Conservation (phyloP, 2,113 vertebrate genomes). For the Anser brachyrhynchus region DNA sequence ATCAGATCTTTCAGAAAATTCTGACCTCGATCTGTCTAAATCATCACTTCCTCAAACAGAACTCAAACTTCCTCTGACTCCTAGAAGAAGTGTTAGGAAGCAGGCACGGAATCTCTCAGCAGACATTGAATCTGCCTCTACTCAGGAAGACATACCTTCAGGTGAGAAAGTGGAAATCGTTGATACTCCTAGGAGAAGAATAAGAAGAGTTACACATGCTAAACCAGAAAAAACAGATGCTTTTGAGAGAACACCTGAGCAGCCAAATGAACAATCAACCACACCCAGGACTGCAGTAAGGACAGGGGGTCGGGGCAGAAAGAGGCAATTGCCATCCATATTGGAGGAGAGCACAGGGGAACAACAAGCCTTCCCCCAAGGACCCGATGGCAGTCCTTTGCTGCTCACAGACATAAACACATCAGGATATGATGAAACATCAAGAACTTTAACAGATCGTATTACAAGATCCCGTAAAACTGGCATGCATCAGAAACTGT, state of each 20-base stretch:
- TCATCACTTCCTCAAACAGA: not conserved
- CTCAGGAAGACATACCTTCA: not conserved
- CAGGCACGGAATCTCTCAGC: conserved; percentile 1
- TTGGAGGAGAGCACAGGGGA: conserved; percentile 6
- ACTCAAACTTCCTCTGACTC: conserved; percentile 33
- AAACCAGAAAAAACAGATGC: not conserved
- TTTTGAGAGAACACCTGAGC: not conserved
- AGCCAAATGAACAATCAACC: not conserved
- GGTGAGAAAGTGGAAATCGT: not conserved
- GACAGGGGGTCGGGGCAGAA: conserved; percentile 51
- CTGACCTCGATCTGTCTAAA: conserved; percentile 39
- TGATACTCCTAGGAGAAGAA: conserved; percentile 52
- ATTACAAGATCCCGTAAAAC: conserved; percentile 58
- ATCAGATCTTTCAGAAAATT: conserved; percentile 43
- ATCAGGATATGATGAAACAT: not conserved
- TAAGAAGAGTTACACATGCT: not conserved
- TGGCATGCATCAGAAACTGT: not conserved
- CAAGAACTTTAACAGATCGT: not conserved
- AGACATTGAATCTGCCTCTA: not conserved
- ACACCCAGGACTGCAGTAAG: not conserved
- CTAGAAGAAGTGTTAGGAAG: conserved; percentile 72
- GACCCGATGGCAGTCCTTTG: not conserved
- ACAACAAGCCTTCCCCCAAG: not conserved
- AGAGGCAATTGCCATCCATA: not conserved
- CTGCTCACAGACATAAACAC: not conserved